Base-by-base conservation (phyloP, 2,888 invertebrate genomes). In the Drosophila sordidapex region DNA sequence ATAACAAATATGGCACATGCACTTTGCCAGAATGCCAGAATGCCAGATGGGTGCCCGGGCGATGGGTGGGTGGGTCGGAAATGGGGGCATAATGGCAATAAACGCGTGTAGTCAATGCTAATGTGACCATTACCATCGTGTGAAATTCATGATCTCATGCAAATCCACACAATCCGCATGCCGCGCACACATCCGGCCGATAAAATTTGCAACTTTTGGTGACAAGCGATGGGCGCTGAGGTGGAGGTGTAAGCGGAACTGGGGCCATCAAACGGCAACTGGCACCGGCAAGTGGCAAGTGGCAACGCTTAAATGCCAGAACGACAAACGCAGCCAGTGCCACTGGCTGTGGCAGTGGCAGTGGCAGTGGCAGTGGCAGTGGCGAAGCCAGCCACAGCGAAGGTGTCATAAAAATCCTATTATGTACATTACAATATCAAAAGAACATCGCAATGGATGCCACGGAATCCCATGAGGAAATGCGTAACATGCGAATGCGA, bases 371-470 rank as follows among this genome's bases (percentile, higher is more conserved):
- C 72, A 72, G 35, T 69, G 81, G 74, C 70, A 25, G 25, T 27
- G 27, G 27, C 27, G 53, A 63, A 52, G 81, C 53, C 77, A 69
- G 70, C 68, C 69, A 5, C 68, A 64, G 18, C 57, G 68, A 86
- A 89, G 85, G 85, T 87, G 89, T 89, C 89, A 87, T 85, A 85
- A 87, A 91, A 92, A 91, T 91, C 91, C 88, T 87, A 91, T 91
- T 92, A 92, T 83, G 85, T 84, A 83, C 92, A 92, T 91, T 91
- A 92, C 89, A 92, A 91, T 91, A 91, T 91, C 91, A 91, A 91
- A 91, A 63, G 87, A 83, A 83, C 75, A 73, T 63, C 62, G 60
- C 69, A 52, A 61, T 74, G 64, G 59, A 67, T 70, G 72, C 68
- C 68, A 64, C 65, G 51, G 75, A 71, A 63, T 80, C 89, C 85